Conservation (phyloP, 2,113 vertebrate genomes). For the Myanophis thanlyinensis region DNA sequence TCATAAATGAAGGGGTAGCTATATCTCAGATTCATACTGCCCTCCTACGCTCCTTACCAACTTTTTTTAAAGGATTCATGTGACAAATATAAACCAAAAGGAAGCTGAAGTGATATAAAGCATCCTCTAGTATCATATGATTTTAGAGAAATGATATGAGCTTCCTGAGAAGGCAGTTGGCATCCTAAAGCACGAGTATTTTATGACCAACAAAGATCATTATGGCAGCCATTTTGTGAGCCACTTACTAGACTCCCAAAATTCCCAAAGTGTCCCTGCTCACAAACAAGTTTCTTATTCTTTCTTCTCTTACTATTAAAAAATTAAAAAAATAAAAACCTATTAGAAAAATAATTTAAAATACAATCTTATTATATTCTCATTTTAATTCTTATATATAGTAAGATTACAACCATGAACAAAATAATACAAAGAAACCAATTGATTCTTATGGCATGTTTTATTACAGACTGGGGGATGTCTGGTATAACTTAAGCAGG, state of each 20-base stretch:
- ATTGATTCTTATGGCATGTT: slow-evolving; percentile 31
- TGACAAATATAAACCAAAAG: neutral
- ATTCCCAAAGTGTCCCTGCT: neutral
- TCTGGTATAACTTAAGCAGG: slow-evolving; percentile 24
- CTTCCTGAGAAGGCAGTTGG: neutral
- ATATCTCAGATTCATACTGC: neutral
- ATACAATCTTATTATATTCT: neutral
- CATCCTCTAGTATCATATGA: neutral
- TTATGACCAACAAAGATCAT: neutral
- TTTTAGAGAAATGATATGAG: neutral
- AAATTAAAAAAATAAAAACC: neutral
- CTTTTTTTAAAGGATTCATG: neutral
- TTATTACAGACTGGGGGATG: slow-evolving; percentile 41
- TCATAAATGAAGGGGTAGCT: neutral
- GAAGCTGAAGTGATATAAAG: neutral
- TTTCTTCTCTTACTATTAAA: neutral
- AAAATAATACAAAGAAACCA: slow-evolving; percentile 21
- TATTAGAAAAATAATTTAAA: neutral
- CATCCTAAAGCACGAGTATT: neutral
- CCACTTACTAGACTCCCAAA: neutral
- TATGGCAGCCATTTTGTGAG: neutral
- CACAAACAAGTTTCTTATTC: neutral
- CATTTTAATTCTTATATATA: neutral
- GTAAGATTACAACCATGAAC: slow-evolving; percentile 37
- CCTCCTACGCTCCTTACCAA: neutral